Conservation (phyloP, 2,888 invertebrate species). For the Teleogryllus oceanicus region DNA sequence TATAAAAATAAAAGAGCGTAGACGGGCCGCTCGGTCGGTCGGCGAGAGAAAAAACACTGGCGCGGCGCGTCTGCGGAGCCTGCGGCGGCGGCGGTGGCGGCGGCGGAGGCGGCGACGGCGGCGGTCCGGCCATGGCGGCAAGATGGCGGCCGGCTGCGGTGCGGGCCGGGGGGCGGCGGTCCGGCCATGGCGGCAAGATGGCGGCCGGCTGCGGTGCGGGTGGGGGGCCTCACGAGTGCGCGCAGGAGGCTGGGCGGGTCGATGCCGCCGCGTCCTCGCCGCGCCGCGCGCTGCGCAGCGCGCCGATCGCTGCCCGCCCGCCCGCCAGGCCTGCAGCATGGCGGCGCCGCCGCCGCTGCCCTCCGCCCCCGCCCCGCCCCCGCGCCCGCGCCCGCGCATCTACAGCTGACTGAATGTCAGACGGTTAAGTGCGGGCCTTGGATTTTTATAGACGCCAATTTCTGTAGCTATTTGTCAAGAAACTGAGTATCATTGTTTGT, state of each 20-base stretch:
- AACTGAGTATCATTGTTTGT: no score
- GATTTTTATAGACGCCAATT: no score
- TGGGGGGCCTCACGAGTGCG: background rate
- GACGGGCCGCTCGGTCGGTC: background rate
- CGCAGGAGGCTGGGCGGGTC: slow-evolving; percentile 10
- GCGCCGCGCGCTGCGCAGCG: background rate
- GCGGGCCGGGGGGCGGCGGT: background rate
- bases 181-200: background rate
- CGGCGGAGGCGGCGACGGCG: background rate
- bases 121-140: background rate
- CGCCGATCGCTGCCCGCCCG: background rate
- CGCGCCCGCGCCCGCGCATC: no score
- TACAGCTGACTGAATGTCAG: no score
- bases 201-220: background rate
- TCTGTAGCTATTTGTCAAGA: no score
- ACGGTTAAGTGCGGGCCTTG: no score
- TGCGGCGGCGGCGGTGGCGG: background rate
- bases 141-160: background rate
- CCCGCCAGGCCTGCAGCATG: background rate
- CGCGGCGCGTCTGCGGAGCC: background rate
- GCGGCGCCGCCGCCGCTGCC: background rate
- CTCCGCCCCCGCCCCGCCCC: no score
- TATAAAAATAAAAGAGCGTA: background rate
- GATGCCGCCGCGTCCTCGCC: background rate
- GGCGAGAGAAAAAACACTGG: slow-evolving; percentile 18